Evolutionary conservation across 2,797 vertebrate genomes (phyloP).

Genomic region (Linurgus olivaceus): DNA sequence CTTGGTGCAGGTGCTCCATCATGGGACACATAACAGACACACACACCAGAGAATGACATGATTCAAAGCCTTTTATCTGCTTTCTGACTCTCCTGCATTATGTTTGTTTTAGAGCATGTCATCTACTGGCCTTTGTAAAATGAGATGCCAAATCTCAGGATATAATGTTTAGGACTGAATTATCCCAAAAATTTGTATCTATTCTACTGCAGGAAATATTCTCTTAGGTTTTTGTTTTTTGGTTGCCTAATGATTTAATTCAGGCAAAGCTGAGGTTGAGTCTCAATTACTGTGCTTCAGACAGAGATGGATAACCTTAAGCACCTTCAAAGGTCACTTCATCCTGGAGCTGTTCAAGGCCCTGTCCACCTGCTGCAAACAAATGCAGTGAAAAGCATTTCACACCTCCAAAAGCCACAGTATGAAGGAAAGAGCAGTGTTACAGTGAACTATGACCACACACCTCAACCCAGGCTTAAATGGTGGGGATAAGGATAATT

Average conservation of each 20-base stretch:
- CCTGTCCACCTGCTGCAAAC: background rate
- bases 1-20: constrained; percentile 16
- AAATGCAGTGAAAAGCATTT: background rate
- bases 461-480: background rate
- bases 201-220: background rate
- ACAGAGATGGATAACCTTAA: constrained; percentile 37
- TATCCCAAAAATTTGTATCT: background rate
- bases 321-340: background rate
- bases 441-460: background rate
- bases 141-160: background rate
- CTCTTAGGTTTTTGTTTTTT: background rate
- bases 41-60: background rate
- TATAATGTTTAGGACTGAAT: background rate
- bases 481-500: accelerated
- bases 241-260: constrained; percentile 16
- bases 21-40: background rate
- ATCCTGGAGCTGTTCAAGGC: background rate
- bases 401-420: background rate
- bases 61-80: background rate
- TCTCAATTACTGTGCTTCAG: background rate
- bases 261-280: background rate
- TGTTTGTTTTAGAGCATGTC: background rate
- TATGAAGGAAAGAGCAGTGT: background rate
- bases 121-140: background rate
- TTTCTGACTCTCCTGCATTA: background rate